These are phyloP conservation scores for Podargus strigoides DNA, from an alignment of 2,797 vertebrate species.

Conservation along the genomic window DNA sequence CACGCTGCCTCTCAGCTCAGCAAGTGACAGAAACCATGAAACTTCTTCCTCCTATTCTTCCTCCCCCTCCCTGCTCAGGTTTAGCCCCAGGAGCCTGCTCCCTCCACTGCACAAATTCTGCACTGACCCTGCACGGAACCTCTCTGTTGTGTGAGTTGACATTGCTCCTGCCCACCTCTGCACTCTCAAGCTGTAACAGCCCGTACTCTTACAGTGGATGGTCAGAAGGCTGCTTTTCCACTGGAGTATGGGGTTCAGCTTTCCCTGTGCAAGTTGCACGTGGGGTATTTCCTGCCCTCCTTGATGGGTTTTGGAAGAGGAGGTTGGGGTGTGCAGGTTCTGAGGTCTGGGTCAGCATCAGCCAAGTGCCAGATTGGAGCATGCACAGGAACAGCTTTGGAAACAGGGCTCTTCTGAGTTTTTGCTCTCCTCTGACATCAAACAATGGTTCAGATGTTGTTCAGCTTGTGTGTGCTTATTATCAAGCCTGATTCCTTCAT, in stretches of 20 bases:
- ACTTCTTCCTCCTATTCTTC: not conserved
- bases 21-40: not conserved
- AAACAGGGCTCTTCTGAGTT: accelerated
- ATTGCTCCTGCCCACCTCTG: not conserved
- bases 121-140: not conserved
- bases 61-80: not conserved
- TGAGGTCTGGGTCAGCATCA: not conserved
- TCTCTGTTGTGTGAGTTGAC: not conserved
- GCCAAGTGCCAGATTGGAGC: not conserved
- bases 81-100: not conserved
- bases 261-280: not conserved
- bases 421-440: not conserved
- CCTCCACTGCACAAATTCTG: not conserved
- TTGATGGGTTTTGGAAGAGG: not conserved
- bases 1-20: not conserved
- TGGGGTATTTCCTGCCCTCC: not conserved
- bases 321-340: not conserved
- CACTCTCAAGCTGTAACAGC: not conserved
- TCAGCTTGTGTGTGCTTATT: not conserved
- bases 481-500: not conserved
- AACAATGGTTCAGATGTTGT: not conserved
- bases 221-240: not conserved
- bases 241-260: not conserved
- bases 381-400: not conserved
- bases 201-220: accelerated